These are phyloP conservation scores for Cantharis rustica DNA, from an alignment of 2,888 invertebrate species.

Conservation along the genomic window DNA sequence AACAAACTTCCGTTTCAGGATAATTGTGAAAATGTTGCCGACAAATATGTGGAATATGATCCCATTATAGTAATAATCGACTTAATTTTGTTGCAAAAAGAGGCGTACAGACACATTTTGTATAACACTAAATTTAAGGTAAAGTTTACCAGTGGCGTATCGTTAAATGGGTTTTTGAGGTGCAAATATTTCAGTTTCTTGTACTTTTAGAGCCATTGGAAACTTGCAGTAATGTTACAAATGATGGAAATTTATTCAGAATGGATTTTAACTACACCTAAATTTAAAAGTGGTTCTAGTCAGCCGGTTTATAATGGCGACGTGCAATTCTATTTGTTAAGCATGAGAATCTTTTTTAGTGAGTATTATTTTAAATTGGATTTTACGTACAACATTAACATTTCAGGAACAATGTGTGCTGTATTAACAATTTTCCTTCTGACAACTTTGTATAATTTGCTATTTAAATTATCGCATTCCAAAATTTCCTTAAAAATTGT, in stretches of 20 bases:
- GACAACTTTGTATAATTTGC: slow-evolving; percentile 39
- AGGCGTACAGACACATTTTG: slow-evolving; percentile 84
- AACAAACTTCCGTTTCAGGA: slow-evolving; percentile 61
- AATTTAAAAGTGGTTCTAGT: slow-evolving; percentile 36
- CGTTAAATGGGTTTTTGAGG: not conserved
- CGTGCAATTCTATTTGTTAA: slow-evolving; percentile 48
- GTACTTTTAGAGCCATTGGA: slow-evolving; percentile 58
- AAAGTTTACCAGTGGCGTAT: not conserved
- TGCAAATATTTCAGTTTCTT: not conserved
- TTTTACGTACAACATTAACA: slow-evolving; percentile 2
- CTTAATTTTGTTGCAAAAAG: slow-evolving; percentile 76
- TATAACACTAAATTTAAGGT: slow-evolving; percentile 82
- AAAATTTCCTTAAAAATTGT: slow-evolving; percentile 45
- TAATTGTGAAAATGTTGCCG: slow-evolving; percentile 75
- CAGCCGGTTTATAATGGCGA: slow-evolving; percentile 44
- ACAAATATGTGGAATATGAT: slow-evolving; percentile 92
- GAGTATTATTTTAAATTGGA: slow-evolving; percentile 21
- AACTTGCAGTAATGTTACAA: slow-evolving; percentile 75
- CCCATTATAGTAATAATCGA: slow-evolving; percentile 87
- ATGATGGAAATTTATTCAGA: slow-evolving; percentile 81
- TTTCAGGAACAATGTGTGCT: slow-evolving; percentile 46
- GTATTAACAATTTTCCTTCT: slow-evolving; percentile 42
- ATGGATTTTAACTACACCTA: slow-evolving; percentile 58
- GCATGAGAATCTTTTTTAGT: slow-evolving; percentile 43
- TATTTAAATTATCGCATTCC: slow-evolving; percentile 17